Conservation (phyloP, 2,888 invertebrate genomes). For the Ophion ellenae region DNA sequence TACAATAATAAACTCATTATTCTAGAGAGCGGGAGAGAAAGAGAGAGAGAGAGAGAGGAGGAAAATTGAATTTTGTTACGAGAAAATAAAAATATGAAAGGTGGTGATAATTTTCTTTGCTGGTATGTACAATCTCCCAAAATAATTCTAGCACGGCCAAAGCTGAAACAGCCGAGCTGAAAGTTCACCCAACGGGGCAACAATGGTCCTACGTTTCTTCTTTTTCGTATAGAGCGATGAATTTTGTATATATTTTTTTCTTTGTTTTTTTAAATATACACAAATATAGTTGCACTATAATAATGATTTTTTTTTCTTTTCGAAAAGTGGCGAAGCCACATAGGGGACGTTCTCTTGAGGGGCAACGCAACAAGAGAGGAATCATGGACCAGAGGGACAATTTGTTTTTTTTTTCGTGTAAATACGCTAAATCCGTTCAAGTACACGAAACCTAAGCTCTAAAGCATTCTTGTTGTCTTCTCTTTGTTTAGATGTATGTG, state of each 20-base stretch:
- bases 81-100: slow-evolving; percentile 60
- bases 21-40: slow-evolving; percentile 48
- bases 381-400: slow-evolving; percentile 52
- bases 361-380: slow-evolving; percentile 56
- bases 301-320: slow-evolving; percentile 75
- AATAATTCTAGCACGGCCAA: neutral
- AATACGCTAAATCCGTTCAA: slow-evolving; percentile 71
- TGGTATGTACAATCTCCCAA: neutral
- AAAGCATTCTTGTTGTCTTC: slow-evolving; percentile 65
- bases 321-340: slow-evolving; percentile 64
- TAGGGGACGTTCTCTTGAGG: slow-evolving; percentile 59
- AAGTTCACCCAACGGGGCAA: no score
- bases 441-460: slow-evolving; percentile 77
- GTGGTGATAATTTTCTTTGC: slow-evolving; percentile 46
- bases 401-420: slow-evolving; percentile 58
- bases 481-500: neutral
- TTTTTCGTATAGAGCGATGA: slow-evolving; percentile 69
- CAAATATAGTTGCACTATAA: slow-evolving; percentile 79
- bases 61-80: slow-evolving; percentile 66
- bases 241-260: slow-evolving; percentile 75
- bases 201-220: neutral
- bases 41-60: neutral
- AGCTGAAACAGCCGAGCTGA: neutral
- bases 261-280: slow-evolving; percentile 77
- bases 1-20: slow-evolving; percentile 64